Base-by-base conservation (phyloP, 1,140 invertebrate genomes). In the Anastrepha obliqua region DNA sequence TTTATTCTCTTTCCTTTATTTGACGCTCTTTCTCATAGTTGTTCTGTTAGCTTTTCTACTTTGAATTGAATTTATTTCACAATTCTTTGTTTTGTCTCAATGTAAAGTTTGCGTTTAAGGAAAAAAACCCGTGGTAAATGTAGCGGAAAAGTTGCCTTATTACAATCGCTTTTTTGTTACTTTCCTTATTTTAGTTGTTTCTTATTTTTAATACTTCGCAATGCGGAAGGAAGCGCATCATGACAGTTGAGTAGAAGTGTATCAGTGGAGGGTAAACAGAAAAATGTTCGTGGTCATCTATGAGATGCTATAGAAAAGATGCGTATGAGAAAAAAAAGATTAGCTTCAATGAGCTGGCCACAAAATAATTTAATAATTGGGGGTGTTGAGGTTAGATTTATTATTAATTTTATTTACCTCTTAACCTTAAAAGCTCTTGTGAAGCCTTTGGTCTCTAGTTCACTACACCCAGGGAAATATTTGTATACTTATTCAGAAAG, bases 121-220 rank as follows among this genome's bases (percentile, higher is more conserved):
- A 29, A 20, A 81, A 55, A 81, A 81, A 81, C 4, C 47, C n/a
- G 51, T 81, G 74, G 74, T 81, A 81, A 81, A 81, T 81, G 74
- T 81, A 55, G 74, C 74, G 74, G 74, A 81, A 81, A 81, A 81
- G 47, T 81, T 81, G 74, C 47, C 74, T 81, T 81, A 81, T 55
- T 81, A 13, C 74, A 81, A 55, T 81, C 9, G 44, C 64, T 81
- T 81, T 55, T 47, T 29, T 2, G 51, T 17, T 55, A 67, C 17
- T n/a, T 47, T 74, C 2, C 5, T 44, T 13, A 5, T 17, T 81
- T 29, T 13, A 51, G 44, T 81, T 55, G 9, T 81, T 55, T 51
- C 42, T 55, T 20, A n/a, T 55, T 81, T 58, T 51, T 55, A 20
- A 51, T 55, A 1, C 55, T 81, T 81, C 42, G 8, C 17, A 81